These are phyloP conservation scores for Grus americana DNA, from an alignment of 2,113 vertebrate genomes.

Conservation along the genomic window DNA sequence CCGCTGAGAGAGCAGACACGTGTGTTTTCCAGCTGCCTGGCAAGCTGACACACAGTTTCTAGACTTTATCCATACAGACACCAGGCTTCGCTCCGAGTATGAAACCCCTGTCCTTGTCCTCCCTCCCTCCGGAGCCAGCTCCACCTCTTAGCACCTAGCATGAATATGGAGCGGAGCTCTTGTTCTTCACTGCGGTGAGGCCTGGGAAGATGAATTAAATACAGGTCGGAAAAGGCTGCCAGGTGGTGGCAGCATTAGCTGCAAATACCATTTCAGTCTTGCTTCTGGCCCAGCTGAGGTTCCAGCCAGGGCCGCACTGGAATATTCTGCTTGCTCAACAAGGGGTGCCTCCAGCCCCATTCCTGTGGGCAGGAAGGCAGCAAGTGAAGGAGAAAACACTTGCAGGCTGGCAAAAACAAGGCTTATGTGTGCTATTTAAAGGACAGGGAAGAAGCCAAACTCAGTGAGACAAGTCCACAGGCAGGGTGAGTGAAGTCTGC, in stretches of 20 bases:
- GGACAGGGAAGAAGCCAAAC: not conserved
- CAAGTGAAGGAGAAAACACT: not conserved
- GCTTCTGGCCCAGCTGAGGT: not conserved
- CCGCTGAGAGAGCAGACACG: not conserved
- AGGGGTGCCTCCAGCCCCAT: not conserved
- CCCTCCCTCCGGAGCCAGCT: not conserved
- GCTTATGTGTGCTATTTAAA: not conserved
- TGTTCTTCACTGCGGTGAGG: rapidly evolving
- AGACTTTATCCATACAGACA: not conserved
- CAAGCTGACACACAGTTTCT: not conserved
- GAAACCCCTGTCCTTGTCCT: not conserved
- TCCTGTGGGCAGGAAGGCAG: slow-evolving; percentile 21
- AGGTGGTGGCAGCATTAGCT: slow-evolving; percentile 22
- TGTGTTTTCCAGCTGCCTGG: not conserved
- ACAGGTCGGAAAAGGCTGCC: not conserved
- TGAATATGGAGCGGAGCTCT: rapidly evolving
- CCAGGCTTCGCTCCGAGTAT: not conserved
- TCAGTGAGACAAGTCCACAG: not conserved
- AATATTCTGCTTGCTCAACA: not conserved
- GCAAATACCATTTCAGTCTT: not conserved
- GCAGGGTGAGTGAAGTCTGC: not conserved
- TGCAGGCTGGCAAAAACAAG: slow-evolving; percentile 1
- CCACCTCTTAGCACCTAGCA: not conserved
- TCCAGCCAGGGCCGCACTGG: not conserved
- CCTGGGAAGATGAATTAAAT: not conserved